Evolutionary conservation across 2,888 invertebrate species (phyloP).

Genomic region (Nyleta sp.): DNA sequence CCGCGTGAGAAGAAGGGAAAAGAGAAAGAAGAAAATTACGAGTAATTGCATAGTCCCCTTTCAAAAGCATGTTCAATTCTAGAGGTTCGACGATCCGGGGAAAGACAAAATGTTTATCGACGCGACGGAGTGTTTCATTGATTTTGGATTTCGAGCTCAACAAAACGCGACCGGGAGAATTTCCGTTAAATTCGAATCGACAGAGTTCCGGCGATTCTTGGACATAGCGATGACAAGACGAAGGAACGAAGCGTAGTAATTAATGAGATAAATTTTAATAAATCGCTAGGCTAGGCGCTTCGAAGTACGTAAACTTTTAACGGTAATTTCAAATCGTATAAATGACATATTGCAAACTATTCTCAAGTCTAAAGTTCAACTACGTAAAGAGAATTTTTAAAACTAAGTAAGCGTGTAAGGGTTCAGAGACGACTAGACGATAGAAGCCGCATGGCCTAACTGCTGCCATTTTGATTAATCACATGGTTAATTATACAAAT

Average conservation of each 20-base stretch:
- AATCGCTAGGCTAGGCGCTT: constrained; percentile 79
- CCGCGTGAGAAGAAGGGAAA: constrained; percentile 32
- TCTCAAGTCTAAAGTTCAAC: constrained; percentile 77
- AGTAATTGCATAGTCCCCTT: constrained; percentile 28
- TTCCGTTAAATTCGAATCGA: constrained; percentile 6
- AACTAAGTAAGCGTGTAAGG: constrained; percentile 79
- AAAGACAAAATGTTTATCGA: constrained; percentile 5
- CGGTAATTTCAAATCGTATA: constrained; percentile 73
- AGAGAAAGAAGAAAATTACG: not conserved
- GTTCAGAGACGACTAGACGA: constrained; percentile 80
- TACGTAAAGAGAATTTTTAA: constrained; percentile 76
- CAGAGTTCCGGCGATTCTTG: constrained; percentile 16
- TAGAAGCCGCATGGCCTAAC: constrained; percentile 82
- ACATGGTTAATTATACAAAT: constrained; percentile 76
- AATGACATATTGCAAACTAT: constrained; percentile 73
- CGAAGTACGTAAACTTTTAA: constrained; percentile 77
- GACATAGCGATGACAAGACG: constrained; percentile 16
- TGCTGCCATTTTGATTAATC: constrained; percentile 81
- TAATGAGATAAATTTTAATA: constrained; percentile 39
- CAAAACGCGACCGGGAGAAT: not conserved
- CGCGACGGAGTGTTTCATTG: too few relatives aligned
- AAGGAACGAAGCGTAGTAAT: constrained; percentile 29
- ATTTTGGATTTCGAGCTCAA: constrained; percentile 23
- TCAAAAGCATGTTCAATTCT: constrained; percentile 18
- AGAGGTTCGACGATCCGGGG: not conserved